Evolutionary conservation across 2,797 vertebrate genomes (phyloP).

Genomic region (Paratrypauchen microcephalus): DNA sequence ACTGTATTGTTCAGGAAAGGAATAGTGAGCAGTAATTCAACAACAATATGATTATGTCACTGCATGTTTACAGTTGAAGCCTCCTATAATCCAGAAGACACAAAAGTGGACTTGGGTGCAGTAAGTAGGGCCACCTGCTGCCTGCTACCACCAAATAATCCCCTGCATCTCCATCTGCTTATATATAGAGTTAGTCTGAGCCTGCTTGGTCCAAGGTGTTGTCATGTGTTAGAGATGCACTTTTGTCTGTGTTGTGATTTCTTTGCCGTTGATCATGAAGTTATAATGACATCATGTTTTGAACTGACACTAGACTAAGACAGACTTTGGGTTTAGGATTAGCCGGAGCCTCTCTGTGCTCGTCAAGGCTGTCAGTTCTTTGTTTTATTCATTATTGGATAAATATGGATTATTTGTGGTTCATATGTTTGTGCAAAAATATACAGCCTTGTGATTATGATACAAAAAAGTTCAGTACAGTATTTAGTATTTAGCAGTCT

Average conservation of each 20-base stretch:
- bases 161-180: slow-evolving; percentile 47
- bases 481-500: no score
- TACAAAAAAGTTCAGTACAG: no score
- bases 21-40: neutral
- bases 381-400: neutral
- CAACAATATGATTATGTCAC: neutral
- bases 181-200: neutral
- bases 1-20: neutral
- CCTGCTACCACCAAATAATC: slow-evolving; percentile 37
- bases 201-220: neutral
- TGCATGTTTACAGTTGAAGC: neutral
- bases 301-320: neutral
- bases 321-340: slow-evolving; percentile 7
- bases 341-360: slow-evolving; percentile 1
- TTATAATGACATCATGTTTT: neutral
- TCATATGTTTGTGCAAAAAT: no score
- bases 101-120: neutral
- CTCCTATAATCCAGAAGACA: slow-evolving; percentile 18
- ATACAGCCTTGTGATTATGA: no score
- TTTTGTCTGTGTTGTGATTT: no score
- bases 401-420: neutral
- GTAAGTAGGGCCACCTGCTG: slow-evolving; percentile 25
- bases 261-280: neutral
- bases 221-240: neutral
- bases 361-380: neutral